Base-by-base conservation (phyloP, 2,113 vertebrate species). In the Tragelaphus buxtoni region DNA sequence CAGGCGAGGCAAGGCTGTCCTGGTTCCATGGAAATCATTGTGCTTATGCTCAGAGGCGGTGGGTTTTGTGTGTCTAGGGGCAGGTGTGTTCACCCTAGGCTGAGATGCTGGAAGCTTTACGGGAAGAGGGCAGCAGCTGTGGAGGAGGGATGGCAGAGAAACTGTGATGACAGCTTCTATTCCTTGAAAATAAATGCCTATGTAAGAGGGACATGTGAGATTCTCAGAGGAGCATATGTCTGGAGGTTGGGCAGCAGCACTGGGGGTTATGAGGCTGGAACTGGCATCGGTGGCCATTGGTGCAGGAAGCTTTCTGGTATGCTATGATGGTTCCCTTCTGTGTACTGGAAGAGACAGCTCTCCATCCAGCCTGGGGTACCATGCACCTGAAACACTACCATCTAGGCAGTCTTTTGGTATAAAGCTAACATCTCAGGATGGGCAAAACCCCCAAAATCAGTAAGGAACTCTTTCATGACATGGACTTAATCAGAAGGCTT, bases 151-250 rank as follows among this genome's bases (percentile, higher is more conserved):
- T 11, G 65, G 26, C 56, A 90, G 61, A 77, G 82, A 90, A 86
- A 61, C 84, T 88, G 80, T 2, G 11, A 61, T 42, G 65, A 60
- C 76, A 87, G 96, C 88, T 96, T 47, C 0, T 11, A 65, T 83
- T 94, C 88, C 49, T 92, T 96, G 96, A 80, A 96, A 96, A 97
- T 90, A 92, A 92, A 90, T 60, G 49, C 83, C 63, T 51, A 1
- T 2, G 0, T 65, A 47, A 87, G 80, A 94, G 58, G 60, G 65
- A 42, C 3, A 39, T 74, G 96, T 35, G 47, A 69, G 45, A 42
- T 35, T 53, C 74, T 55, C 94, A 16, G 76, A 49, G 60, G 74
- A 80, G 39, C n/a, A 6, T 12, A 11, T n/a, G 88, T 90, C 56
- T 94, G 81, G 74, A 58, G 90, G 83, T 9, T 45, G 77, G 53